Evolutionary conservation across 1,140 invertebrate species (phyloP).

Genomic region (Ostrea edulis): DNA sequence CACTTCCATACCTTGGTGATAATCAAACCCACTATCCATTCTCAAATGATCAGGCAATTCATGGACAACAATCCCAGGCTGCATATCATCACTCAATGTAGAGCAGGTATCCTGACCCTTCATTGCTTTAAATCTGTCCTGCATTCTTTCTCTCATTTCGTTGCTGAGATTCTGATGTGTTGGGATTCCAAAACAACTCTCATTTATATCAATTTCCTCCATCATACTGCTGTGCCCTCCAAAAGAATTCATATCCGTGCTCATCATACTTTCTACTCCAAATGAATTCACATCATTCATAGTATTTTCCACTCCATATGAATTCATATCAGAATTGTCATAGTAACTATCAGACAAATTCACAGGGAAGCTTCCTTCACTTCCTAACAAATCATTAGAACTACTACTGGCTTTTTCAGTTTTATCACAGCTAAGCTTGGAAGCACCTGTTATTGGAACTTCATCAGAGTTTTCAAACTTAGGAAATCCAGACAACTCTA

Average conservation of each 20-base stretch:
- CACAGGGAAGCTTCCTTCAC: conserved; percentile 17
- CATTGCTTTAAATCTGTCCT: conserved; percentile 58
- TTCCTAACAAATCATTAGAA: not conserved
- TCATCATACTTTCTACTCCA: not conserved
- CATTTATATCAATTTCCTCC: conserved; percentile 66
- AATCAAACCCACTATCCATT: not conserved
- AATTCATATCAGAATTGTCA: conserved; percentile 15
- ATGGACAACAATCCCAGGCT: not conserved
- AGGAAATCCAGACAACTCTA: conserved; percentile 45
- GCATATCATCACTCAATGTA: not conserved
- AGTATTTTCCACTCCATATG: not conserved
- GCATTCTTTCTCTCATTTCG: conserved; percentile 68
- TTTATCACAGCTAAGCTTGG: not conserved
- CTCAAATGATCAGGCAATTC: conserved; percentile 9
- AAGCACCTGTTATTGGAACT: conserved; percentile 23
- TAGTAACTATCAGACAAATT: conserved; percentile 3
- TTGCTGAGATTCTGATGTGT: conserved; percentile 68
- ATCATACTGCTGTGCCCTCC: conserved; percentile 48
- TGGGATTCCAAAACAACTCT: conserved; percentile 66
- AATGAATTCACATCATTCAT: not conserved
- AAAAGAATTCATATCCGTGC: not conserved
- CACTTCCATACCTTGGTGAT: conserved; percentile 48
- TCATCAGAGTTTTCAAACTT: conserved; percentile 2
- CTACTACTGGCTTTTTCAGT: not conserved
- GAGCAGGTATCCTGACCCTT: conserved; percentile 15